A percentile compares a stretch with the other conserved stretches of the same genome.
phyloP scores from a whole-genome alignment of 2,797 vertebrate species.

The Amazona ochrocephala region DNA sequence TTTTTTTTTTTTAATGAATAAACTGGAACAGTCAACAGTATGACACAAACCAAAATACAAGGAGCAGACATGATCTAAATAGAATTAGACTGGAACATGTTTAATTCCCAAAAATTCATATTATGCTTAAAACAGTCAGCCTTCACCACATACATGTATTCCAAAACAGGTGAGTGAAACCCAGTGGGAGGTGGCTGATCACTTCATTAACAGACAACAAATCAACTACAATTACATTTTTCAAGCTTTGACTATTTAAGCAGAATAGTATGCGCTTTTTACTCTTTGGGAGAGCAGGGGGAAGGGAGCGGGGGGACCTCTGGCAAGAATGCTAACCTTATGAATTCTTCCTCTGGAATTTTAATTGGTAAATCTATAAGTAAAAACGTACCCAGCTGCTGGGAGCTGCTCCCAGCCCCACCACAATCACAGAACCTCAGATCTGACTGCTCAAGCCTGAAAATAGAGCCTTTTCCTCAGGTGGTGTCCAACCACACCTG shows the following conservation, averaged over 20 bases:
- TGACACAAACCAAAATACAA: constrained; percentile 61
- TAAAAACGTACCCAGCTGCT: constrained; percentile 68
- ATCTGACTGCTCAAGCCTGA: constrained; percentile 2
- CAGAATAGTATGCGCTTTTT: constrained; percentile 15
- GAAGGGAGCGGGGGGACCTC: constrained; percentile 23
- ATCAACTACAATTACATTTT: not conserved
- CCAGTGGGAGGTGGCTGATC: not conserved
- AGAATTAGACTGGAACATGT: constrained; percentile 48
- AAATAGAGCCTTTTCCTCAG: not conserved
- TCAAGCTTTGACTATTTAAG: constrained; percentile 1
- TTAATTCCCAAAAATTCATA: constrained; percentile 23
- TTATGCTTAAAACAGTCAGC: constrained; percentile 50
- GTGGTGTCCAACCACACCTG: constrained; percentile 52
- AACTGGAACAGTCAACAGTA: constrained; percentile 52
- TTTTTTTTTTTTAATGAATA: constrained; percentile 33
- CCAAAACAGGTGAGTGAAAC: constrained; percentile 54
- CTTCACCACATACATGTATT: constrained; percentile 38
- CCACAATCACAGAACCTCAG: not conserved
- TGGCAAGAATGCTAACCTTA: constrained; percentile 67
- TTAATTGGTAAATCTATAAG: constrained; percentile 70
- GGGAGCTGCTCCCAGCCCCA: constrained; percentile 54
- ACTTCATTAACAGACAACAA: constrained; percentile 26
- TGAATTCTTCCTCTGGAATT: constrained; percentile 68
- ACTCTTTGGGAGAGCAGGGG: constrained; percentile 43
- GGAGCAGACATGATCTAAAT: constrained; percentile 65